Conservation (phyloP, 1,140 invertebrate species). For the Eriocheir sinensis region DNA sequence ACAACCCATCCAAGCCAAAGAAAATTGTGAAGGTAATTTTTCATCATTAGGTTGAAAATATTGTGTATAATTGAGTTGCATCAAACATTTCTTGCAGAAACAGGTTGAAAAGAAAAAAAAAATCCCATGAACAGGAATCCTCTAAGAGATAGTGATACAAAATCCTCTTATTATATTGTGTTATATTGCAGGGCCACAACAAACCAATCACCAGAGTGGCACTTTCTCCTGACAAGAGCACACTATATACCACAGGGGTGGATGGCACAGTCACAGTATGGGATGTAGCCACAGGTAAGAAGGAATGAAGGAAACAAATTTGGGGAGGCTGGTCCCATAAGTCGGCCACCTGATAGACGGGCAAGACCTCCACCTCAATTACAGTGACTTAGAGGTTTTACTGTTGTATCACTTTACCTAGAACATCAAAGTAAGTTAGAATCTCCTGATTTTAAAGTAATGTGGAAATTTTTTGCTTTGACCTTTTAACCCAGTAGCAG, state of each 20-base stretch:
- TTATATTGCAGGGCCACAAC: slow-evolving; percentile 91
- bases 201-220: slow-evolving; percentile 98
- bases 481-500: too few species aligned
- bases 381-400: too few species aligned
- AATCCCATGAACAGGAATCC: not conserved
- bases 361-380: too few species aligned
- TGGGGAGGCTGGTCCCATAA: too few species aligned
- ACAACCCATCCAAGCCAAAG: slow-evolving; percentile 92
- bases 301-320: too few species aligned
- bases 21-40: slow-evolving; percentile 89
- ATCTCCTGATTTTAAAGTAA: too few species aligned
- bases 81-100: not conserved
- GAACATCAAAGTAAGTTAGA: too few species aligned
- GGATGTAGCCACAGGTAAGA: slow-evolving; percentile 86
- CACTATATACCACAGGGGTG: slow-evolving; percentile 95
- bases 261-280: slow-evolving; percentile 95
- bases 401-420: too few species aligned
- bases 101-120: not conserved
- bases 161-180: not conserved
- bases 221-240: slow-evolving; percentile 88
- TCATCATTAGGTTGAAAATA: not conserved
- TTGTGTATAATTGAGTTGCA: not conserved
- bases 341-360: too few species aligned
- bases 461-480: too few species aligned
- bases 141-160: not conserved